Evolutionary conservation across 2,113 vertebrate species (phyloP).

Genomic region (Hemiprocne comata): DNA sequence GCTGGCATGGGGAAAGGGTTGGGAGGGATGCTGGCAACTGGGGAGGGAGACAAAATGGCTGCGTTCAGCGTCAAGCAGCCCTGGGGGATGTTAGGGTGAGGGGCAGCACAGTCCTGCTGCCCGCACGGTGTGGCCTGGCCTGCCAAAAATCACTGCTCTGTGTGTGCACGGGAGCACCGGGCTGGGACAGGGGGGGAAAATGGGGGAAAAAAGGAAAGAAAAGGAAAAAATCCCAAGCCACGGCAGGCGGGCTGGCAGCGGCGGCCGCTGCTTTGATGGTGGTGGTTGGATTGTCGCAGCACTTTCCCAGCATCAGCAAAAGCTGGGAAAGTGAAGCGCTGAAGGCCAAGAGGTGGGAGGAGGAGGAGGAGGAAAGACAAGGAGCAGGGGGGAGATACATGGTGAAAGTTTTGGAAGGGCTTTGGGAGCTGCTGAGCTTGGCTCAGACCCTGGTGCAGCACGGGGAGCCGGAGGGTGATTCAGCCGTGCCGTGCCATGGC

Average conservation of each 20-base stretch:
- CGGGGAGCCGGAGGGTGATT: too few relatives aligned
- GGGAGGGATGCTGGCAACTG: fast-evolving
- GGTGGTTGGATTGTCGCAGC: not conserved
- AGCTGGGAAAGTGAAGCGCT: not conserved
- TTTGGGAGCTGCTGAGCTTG: not conserved
- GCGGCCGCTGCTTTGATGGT: not conserved
- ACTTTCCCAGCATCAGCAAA: not conserved
- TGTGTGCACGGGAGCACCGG: not conserved
- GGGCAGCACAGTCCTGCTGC: fast-evolving
- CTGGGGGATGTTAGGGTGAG: not conserved
- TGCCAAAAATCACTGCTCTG: not conserved
- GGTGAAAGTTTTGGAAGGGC: not conserved
- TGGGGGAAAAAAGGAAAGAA: not conserved
- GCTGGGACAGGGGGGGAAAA: too few relatives aligned
- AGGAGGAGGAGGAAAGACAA: not conserved
- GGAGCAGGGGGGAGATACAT: not conserved
- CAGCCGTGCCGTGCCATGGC: too few relatives aligned
- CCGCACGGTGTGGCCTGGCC: not conserved
- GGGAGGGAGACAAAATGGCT: conserved; percentile 72
- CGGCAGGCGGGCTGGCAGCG: not conserved
- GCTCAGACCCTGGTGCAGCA: too few relatives aligned
- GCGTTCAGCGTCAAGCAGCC: not conserved
- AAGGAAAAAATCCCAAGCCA: not conserved
- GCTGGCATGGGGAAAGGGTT: not conserved
- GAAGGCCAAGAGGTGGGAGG: not conserved